Conservation (phyloP, 2,888 invertebrate species). For the Hetaerina titia region DNA sequence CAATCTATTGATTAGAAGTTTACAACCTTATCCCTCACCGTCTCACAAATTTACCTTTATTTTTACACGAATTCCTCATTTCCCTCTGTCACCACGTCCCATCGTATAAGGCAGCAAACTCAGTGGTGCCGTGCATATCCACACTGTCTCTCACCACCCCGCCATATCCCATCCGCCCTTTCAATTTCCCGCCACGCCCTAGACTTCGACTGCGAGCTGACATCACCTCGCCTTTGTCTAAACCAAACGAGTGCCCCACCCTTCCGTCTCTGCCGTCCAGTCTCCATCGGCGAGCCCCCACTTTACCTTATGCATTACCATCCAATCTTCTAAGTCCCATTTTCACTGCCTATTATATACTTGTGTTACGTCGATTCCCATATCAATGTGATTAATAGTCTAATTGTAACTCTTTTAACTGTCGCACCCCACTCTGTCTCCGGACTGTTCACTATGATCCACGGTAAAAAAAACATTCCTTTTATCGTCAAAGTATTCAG, state of each 20-base stretch:
- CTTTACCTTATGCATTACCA: neutral
- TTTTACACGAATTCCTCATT: neutral
- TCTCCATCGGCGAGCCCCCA: neutral
- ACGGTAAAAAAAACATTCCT: too few species aligned
- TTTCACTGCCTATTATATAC: neutral
- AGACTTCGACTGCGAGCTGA: neutral
- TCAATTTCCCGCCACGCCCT: slow-evolving; percentile 53
- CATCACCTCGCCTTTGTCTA: neutral
- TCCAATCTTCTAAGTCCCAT: neutral
- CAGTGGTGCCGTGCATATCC: neutral
- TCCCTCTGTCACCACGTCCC: neutral
- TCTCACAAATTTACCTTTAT: neutral
- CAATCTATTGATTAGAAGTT: neutral
- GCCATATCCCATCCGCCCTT: neutral
- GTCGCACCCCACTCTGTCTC: neutral
- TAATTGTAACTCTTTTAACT: neutral
- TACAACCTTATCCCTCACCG: neutral
- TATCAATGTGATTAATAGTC: neutral
- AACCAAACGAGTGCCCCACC: neutral
- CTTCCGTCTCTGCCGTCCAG: neutral
- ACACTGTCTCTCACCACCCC: neutral
- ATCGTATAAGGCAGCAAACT: neutral
- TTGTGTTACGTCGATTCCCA: neutral
- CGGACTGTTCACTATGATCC: too few species aligned
- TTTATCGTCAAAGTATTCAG: too few species aligned